Base-by-base conservation (phyloP, 2,797 vertebrate species). In the Scomberomorus guttatus region DNA sequence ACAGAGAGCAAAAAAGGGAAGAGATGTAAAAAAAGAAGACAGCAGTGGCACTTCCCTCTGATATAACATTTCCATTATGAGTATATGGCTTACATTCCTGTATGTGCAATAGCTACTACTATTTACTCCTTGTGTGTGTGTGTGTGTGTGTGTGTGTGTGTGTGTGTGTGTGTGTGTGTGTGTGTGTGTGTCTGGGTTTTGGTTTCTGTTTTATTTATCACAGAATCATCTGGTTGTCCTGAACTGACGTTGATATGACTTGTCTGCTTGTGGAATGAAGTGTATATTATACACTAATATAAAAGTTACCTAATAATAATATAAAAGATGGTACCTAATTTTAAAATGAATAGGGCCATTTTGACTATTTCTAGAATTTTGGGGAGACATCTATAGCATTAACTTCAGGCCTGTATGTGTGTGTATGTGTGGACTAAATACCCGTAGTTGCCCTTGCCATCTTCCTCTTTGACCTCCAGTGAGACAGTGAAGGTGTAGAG, bases 381-480 rank as follows among this genome's bases (percentile, higher is more conserved):
- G 27, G 6, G 22, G n/a, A 54, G 0, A 62, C 15, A 57, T 14
- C 51, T 37, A 2, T 15, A 44, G 37, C 1, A 56, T 61, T 50
- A 7, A 24, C n/a, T 17, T 61, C 0, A 15, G 20, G 12, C 39
- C 29, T 32, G 27, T 61, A 25, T 74, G 18, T 42, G n/a, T 59
- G n/a, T 55, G 61, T 18, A 50, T 12, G 44, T 63, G 57, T 59
- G 67, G 3, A 22, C 55, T 3, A 50, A 50, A 9, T 77, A 99
- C 98, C 97, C 98, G 90, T 96, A 99, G 93, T 98, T 99, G 85
- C 98, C 97, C 94, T 98, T 99, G 78, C 98, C 96, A 79, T 99
- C 98, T 54, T 99, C 98, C 94, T 99, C 98, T 89, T 95, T 98
- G 83, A 99, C 95, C 93, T 99, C 98, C 75, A 99, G 88, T 2